Conservation (phyloP, 2,888 invertebrate genomes). For the Actias luna region DNA sequence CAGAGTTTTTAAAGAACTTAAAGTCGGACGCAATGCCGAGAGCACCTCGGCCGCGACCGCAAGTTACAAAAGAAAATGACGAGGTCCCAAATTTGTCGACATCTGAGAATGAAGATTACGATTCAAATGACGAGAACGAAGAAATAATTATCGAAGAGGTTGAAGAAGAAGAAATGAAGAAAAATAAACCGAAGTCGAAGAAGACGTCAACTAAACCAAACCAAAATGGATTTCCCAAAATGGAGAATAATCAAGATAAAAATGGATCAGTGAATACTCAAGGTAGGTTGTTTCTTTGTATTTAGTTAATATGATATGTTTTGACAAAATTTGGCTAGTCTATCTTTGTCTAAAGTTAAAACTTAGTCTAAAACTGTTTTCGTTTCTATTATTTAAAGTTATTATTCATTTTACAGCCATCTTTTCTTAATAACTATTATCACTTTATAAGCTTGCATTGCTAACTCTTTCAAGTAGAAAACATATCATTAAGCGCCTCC, state of each 20-base stretch:
- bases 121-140: constrained; percentile 37
- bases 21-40: constrained; percentile 78
- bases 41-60: constrained; percentile 60
- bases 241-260: constrained; percentile 26
- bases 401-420: no score
- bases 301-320: background rate
- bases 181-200: constrained; percentile 46
- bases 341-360: background rate
- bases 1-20: constrained; percentile 67
- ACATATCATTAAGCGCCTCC: no score
- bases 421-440: no score
- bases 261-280: constrained; percentile 61
- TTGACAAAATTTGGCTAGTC: background rate
- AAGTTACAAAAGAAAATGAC: constrained; percentile 22
- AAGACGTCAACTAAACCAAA: constrained; percentile 43
- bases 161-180: constrained; percentile 43
- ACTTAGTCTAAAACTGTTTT: no score
- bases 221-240: constrained; percentile 25
- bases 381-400: no score
- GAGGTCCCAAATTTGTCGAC: constrained; percentile 16
- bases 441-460: no score
- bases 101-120: constrained; percentile 30
- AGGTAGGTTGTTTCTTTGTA: constrained; percentile 40
- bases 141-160: constrained; percentile 50
- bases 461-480: no score